A percentile compares a stretch with the other conserved stretches of the same genome.
Conservation (phyloP, 2,888 invertebrate genomes). For the Aelia acuminata region DNA sequence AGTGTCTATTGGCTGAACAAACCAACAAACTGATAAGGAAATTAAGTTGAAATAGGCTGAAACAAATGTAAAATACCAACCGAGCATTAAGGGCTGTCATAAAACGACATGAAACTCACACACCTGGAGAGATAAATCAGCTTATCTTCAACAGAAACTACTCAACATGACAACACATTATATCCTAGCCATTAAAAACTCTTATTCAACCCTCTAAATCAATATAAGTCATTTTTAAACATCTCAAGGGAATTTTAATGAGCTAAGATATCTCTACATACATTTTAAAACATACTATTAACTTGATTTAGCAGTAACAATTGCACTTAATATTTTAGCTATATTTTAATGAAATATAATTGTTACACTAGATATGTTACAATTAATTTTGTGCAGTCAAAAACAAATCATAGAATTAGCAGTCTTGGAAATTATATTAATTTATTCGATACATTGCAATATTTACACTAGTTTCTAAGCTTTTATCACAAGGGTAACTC, state of each 20-base stretch:
- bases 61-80: no score
- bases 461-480: background rate
- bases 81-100: no score
- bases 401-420: slow-evolving; percentile 7
- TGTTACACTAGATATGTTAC: slow-evolving; percentile 4
- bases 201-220: background rate
- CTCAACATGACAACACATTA: background rate
- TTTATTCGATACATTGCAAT: background rate
- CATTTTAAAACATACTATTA: background rate
- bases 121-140: background rate
- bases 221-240: background rate
- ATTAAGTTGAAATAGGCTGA: no score
- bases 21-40: no score
- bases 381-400: slow-evolving; percentile 26
- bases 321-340: background rate
- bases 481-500: slow-evolving; percentile 23
- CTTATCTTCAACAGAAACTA: no score
- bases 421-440: slow-evolving; percentile 20
- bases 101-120: background rate
- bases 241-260: background rate
- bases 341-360: background rate
- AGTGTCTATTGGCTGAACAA: no score
- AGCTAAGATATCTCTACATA: background rate
- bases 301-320: background rate
- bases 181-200: background rate